Percentiles rank a stretch among this genome's conserved stretches.
Evolutionary conservation across 2,888 invertebrate species (phyloP).

Genomic region (Abscondita cerata): DNA sequence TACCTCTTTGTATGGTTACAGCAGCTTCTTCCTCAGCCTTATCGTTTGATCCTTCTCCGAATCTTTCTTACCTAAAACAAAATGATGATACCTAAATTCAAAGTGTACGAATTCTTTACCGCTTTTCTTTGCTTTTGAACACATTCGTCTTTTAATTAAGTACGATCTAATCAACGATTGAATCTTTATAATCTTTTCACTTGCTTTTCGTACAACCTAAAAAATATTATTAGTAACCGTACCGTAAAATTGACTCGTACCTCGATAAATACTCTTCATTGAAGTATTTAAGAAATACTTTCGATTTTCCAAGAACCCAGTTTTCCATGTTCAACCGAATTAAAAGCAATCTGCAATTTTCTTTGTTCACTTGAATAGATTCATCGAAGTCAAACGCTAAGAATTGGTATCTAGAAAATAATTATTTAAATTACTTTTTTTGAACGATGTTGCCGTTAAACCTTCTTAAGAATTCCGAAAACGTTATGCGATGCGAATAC

Average conservation of each 20-base stretch:
- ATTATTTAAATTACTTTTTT: too few species aligned
- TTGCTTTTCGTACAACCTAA: constrained; percentile 81
- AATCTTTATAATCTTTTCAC: constrained; percentile 90
- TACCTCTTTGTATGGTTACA: constrained; percentile 85
- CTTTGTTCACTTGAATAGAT: constrained; percentile 81
- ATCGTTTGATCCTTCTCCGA: constrained; percentile 52
- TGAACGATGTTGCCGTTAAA: too few species aligned
- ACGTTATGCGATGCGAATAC: constrained; percentile 83
- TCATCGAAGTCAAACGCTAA: constrained; percentile 91
- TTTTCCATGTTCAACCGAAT: constrained; percentile 91
- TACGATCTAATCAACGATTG: constrained; percentile 88
- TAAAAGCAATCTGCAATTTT: constrained; percentile 84
- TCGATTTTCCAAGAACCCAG: constrained; percentile 86
- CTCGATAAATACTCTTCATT: constrained; percentile 87
- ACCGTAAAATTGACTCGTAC: too few species aligned
- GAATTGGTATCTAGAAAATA: constrained; percentile 76
- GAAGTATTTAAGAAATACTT: constrained; percentile 88
- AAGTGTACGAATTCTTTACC: constrained; percentile 5
- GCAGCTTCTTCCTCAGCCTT: constrained; percentile 77
- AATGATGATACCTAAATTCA: not conserved
- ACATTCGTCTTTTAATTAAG: constrained; percentile 75
- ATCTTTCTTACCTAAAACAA: not conserved
- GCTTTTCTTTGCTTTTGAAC: constrained; percentile 52
- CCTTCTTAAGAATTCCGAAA: constrained; percentile 88
- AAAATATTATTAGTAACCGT: too few species aligned